phyloP scores from a whole-genome alignment of 2,888 invertebrate genomes.

The Lepidochitona cinerea region DNA sequence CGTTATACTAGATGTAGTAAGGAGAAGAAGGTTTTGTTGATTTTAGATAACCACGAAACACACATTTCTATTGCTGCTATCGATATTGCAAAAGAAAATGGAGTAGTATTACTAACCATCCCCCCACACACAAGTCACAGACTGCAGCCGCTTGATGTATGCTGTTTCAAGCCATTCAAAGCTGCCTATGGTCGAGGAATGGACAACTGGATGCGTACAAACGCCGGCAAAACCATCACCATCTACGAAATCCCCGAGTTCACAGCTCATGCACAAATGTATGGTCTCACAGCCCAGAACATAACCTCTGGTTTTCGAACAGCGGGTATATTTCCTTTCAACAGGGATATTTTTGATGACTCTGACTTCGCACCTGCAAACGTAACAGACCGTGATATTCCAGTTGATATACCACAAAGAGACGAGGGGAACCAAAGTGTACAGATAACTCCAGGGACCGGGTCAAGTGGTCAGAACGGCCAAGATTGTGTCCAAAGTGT shows the following conservation, averaged over 20 bases:
- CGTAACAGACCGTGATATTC: too few relatives aligned
- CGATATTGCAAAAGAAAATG: conserved; percentile 24
- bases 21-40: conserved; percentile 20
- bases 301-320: conserved; percentile 6
- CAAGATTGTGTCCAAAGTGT: too few relatives aligned
- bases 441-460: too few relatives aligned
- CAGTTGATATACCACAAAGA: too few relatives aligned
- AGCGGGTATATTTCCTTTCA: conserved; percentile 7
- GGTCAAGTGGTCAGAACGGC: too few relatives aligned
- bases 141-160: conserved; percentile 32
- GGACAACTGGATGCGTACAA: conserved; percentile 57
- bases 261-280: conserved; percentile 22
- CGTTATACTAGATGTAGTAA: not conserved
- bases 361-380: not conserved
- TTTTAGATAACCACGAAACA: conserved; percentile 22
- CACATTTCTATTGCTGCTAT: conserved; percentile 14
- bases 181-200: conserved; percentile 51
- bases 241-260: conserved; percentile 22
- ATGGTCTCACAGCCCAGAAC: conserved; percentile 10
- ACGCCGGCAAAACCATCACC: conserved; percentile 61
- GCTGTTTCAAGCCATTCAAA: conserved; percentile 59
- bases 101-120: conserved; percentile 30
- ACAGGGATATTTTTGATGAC: conserved; percentile 3
- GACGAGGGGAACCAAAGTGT: too few relatives aligned
- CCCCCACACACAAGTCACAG: conserved; percentile 32